These are phyloP conservation scores for Pachypanchax playfairii DNA, from an alignment of 2,113 vertebrate genomes.

Conservation along the genomic window DNA sequence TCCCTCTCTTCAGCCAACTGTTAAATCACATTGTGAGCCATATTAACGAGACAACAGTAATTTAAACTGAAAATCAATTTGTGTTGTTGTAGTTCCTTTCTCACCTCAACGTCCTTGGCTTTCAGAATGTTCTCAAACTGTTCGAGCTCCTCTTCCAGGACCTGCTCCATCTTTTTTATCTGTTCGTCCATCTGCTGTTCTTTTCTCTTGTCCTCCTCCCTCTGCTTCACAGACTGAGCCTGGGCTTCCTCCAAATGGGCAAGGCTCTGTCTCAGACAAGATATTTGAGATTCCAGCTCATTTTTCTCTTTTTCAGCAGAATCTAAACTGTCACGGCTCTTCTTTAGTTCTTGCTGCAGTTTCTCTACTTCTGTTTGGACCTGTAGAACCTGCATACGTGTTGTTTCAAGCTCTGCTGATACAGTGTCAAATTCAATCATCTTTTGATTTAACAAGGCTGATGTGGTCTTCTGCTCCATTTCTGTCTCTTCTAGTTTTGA, in stretches of 20 bases:
- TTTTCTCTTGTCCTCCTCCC: slow-evolving; percentile 66
- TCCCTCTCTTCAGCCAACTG: slow-evolving; percentile 71
- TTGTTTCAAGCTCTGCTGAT: slow-evolving; percentile 39
- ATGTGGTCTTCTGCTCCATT: slow-evolving; percentile 49
- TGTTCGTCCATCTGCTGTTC: slow-evolving; percentile 72
- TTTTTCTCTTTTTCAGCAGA: slow-evolving; percentile 68
- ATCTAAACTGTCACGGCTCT: slow-evolving; percentile 60
- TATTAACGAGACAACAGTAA: not conserved
- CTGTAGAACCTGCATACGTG: slow-evolving; percentile 29
- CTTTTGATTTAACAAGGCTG: slow-evolving; percentile 71
- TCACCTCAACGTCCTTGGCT: slow-evolving; percentile 74
- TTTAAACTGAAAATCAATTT: not conserved
- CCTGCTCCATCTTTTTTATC: slow-evolving; percentile 74
- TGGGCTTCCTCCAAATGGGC: slow-evolving; percentile 69
- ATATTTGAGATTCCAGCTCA: slow-evolving; percentile 72
- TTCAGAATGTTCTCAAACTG: slow-evolving; percentile 79
- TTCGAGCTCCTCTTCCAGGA: slow-evolving; percentile 75
- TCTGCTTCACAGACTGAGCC: slow-evolving; percentile 61
- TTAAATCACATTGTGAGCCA: not conserved
- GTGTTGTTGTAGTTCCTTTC: not conserved
- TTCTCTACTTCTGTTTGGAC: slow-evolving; percentile 54
- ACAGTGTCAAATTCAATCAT: slow-evolving; percentile 11
- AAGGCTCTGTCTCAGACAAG: slow-evolving; percentile 63
- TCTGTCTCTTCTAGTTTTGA: slow-evolving; percentile 69
- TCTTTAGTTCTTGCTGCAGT: slow-evolving; percentile 60